A percentile compares a stretch with the other conserved stretches of the same genome.
Evolutionary conservation across 2,888 invertebrate species (phyloP).

Genomic region (Eugnorisma glareosa): DNA sequence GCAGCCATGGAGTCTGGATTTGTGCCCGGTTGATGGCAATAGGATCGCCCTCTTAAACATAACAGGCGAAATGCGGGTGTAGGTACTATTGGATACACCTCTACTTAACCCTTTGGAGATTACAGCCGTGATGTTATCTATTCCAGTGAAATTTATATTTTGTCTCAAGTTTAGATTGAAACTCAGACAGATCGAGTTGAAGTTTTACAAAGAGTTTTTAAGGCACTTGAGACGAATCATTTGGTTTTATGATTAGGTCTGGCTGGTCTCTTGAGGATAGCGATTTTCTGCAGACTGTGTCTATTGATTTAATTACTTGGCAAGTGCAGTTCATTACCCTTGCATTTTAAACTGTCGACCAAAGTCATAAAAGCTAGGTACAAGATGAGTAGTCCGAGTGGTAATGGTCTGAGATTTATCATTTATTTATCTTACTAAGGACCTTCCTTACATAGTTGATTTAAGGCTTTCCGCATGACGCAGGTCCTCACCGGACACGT

Average conservation of each 20-base stretch:
- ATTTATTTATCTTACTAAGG: background rate
- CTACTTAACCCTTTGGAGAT: too few relatives aligned
- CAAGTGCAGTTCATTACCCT: background rate
- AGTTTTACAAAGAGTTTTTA: slow-evolving; percentile 8
- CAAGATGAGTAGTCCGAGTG: background rate
- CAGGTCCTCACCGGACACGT: too few relatives aligned
- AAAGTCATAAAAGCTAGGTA: background rate
- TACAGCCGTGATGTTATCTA: background rate
- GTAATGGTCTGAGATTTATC: background rate
- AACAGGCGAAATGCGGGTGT: too few relatives aligned
- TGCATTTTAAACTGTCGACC: slow-evolving; percentile 7
- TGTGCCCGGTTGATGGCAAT: too few relatives aligned
- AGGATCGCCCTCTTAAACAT: too few relatives aligned
- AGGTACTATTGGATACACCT: too few relatives aligned
- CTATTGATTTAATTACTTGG: slow-evolving; percentile 18
- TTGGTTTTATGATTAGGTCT: slow-evolving; percentile 51
- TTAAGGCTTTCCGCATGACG: too few relatives aligned
- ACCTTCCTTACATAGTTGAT: background rate
- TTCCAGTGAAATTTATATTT: background rate
- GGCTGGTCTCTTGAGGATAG: slow-evolving; percentile 29
- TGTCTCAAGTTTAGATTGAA: background rate
- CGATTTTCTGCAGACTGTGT: slow-evolving; percentile 45
- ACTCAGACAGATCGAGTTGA: slow-evolving; percentile 11
- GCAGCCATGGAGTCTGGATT: too few relatives aligned
- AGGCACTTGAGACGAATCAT: slow-evolving; percentile 44